Evolutionary conservation across 2,888 invertebrate genomes (phyloP).

Genomic region (Agrochola macilenta): DNA sequence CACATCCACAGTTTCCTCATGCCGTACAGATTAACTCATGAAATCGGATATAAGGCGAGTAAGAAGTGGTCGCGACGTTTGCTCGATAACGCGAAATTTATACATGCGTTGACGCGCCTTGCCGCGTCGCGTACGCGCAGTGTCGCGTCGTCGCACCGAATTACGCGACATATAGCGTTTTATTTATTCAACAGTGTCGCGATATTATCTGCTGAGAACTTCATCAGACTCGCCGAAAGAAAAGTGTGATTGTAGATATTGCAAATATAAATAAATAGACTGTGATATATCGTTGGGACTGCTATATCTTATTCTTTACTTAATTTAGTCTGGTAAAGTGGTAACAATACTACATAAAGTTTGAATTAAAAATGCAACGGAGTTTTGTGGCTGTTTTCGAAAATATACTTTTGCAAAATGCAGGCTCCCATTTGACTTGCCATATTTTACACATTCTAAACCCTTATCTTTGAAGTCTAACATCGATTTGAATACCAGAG

Average conservation of each 20-base stretch:
- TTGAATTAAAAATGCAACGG: neutral
- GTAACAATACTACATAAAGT: neutral
- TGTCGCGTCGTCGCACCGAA: conserved; percentile 50
- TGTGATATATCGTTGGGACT: conserved; percentile 5
- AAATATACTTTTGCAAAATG: neutral
- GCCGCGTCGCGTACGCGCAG: conserved; percentile 45
- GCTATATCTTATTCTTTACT: neutral
- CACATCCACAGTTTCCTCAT: conserved; percentile 42
- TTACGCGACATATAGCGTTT: conserved; percentile 65
- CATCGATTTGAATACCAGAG: neutral
- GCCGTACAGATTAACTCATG: conserved; percentile 76
- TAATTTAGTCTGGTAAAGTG: neutral
- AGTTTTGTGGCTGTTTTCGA: neutral
- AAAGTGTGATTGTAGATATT: conserved; percentile 33
- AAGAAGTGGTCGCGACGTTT: conserved; percentile 74
- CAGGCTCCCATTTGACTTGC: neutral
- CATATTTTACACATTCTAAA: conserved; percentile 1
- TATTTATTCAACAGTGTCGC: conserved; percentile 53
- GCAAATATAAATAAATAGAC: conserved; percentile 21
- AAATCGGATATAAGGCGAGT: conserved; percentile 80
- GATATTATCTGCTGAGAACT: conserved; percentile 58
- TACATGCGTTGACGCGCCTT: conserved; percentile 63
- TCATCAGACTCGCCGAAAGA: conserved; percentile 52
- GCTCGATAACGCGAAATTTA: conserved; percentile 78
- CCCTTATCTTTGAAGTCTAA: neutral